Conservation (phyloP, 2,113 vertebrate genomes). For the Hucho hucho region DNA sequence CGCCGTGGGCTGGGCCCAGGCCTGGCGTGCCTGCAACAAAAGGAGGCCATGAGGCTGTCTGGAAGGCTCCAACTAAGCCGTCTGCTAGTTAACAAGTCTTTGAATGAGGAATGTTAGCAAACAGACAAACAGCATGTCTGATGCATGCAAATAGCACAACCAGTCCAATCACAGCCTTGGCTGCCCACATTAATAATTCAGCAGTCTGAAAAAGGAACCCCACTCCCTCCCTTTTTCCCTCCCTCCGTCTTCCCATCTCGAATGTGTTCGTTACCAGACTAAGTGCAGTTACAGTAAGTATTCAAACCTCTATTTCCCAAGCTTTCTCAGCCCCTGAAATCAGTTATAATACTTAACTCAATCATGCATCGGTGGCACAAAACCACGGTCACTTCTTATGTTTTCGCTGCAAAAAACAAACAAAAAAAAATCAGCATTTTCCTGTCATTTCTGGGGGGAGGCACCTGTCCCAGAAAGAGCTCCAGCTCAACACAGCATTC, state of each 20-base stretch:
- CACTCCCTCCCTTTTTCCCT: conserved; percentile 39
- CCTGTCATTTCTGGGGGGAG: conserved; percentile 82
- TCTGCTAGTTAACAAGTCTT: conserved; percentile 92
- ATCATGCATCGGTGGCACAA: conserved; percentile 10
- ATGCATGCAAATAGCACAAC: conserved; percentile 84
- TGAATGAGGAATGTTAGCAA: conserved; percentile 96
- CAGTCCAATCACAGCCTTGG: conserved; percentile 80
- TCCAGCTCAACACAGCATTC: conserved; percentile 75
- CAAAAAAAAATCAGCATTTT: conserved; percentile 54
- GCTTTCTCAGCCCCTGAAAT: conserved; percentile 38
- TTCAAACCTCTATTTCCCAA: conserved; percentile 55
- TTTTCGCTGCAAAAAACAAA: conserved; percentile 26
- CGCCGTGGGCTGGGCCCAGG: conserved; percentile 60
- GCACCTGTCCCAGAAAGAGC: conserved; percentile 90
- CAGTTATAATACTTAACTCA: conserved; percentile 32
- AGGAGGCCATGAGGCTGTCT: conserved; percentile 80
- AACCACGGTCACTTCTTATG: conserved; percentile 19
- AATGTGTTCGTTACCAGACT: conserved; percentile 76
- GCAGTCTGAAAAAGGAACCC: conserved; percentile 58
- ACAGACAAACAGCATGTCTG: conserved; percentile 88
- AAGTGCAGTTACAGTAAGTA: conserved; percentile 10
- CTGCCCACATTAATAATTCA: conserved; percentile 90
- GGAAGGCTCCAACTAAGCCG: conserved; percentile 83
- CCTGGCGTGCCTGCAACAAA: conserved; percentile 81
- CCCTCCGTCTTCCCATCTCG: conserved; percentile 63